Evolutionary conservation across 2,797 vertebrate species (phyloP).

Genomic region (Gastrophryne carolinensis): DNA sequence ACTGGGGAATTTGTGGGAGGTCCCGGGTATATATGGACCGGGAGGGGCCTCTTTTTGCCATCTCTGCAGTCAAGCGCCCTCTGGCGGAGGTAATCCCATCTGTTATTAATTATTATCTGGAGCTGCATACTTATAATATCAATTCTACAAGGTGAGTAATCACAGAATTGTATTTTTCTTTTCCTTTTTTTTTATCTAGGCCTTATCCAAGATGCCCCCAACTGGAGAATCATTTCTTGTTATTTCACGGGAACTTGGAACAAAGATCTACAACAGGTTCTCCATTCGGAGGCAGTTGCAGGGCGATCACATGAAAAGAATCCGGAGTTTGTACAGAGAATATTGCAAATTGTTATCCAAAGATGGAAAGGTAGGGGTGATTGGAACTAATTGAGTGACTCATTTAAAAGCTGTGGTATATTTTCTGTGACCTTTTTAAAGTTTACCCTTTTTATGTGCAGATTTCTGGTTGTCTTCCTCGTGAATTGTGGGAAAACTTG

Average conservation of each 20-base stretch:
- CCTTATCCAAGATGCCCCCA: constrained; percentile 71
- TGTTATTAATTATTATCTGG: no score
- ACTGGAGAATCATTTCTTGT: constrained; percentile 79
- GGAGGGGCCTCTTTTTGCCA: no score
- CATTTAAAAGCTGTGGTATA: no score
- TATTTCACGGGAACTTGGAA: constrained; percentile 77
- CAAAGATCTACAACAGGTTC: constrained; percentile 74
- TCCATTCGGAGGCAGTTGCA: constrained; percentile 69
- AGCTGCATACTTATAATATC: no score
- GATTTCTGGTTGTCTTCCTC: constrained; percentile 73
- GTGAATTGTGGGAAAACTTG: constrained; percentile 80
- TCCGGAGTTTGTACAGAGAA: constrained; percentile 70
- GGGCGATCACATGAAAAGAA: constrained; percentile 69
- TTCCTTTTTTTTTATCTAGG: constrained; percentile 60
- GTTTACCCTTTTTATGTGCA: not conserved
- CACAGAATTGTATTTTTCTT: not conserved
- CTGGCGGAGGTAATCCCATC: no score
- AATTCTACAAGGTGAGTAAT: no score
- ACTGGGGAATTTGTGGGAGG: no score
- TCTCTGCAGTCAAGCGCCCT: no score
- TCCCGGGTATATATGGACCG: no score
- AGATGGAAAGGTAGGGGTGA: constrained; percentile 73
- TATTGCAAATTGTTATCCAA: constrained; percentile 81
- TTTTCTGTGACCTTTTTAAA: not conserved
- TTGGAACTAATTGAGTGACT: not conserved